phyloP scores from a whole-genome alignment of 1,140 invertebrate species.

The Hyphantria cunea region DNA sequence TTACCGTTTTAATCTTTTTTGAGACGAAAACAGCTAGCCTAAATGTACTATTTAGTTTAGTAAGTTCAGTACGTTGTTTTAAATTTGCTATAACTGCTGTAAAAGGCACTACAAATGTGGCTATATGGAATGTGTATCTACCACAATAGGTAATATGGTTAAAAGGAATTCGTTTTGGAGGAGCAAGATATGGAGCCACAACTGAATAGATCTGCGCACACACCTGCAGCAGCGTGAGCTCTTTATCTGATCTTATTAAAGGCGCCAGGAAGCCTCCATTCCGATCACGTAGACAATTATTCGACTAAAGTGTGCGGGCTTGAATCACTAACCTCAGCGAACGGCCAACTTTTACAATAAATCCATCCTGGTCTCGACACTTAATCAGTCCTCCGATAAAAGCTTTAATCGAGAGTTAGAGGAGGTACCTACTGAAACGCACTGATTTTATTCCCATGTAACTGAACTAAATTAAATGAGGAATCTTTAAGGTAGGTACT shows the following conservation, averaged over 20 bases:
- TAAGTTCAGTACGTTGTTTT: too few species aligned
- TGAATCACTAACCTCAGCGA: slow-evolving; percentile 77
- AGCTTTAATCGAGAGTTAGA: slow-evolving; percentile 70
- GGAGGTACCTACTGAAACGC: slow-evolving; percentile 48
- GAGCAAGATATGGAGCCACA: slow-evolving; percentile 19
- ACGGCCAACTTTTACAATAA: slow-evolving; percentile 76
- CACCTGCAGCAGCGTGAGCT: slow-evolving; percentile 39
- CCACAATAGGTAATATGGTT: not conserved
- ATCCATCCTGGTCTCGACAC: slow-evolving; percentile 74
- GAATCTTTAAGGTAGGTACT: slow-evolving; percentile 28
- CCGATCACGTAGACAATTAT: slow-evolving; percentile 80
- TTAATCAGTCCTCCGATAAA: slow-evolving; percentile 75
- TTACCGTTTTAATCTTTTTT: too few species aligned
- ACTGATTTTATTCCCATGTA: slow-evolving; percentile 56
- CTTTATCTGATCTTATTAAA: slow-evolving; percentile 66
- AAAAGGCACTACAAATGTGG: not conserved
- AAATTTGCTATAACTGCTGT: not conserved
- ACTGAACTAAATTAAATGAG: slow-evolving; percentile 47
- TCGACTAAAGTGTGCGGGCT: slow-evolving; percentile 76
- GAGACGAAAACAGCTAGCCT: too few species aligned
- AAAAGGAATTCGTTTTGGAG: slow-evolving; percentile 8
- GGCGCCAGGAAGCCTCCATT: slow-evolving; percentile 59
- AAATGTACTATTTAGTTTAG: too few species aligned
- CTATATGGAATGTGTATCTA: not conserved
- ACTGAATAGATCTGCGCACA: slow-evolving; percentile 25